phyloP scores from a whole-genome alignment of 1,140 invertebrate genomes.

The Zelostemma sp. region DNA sequence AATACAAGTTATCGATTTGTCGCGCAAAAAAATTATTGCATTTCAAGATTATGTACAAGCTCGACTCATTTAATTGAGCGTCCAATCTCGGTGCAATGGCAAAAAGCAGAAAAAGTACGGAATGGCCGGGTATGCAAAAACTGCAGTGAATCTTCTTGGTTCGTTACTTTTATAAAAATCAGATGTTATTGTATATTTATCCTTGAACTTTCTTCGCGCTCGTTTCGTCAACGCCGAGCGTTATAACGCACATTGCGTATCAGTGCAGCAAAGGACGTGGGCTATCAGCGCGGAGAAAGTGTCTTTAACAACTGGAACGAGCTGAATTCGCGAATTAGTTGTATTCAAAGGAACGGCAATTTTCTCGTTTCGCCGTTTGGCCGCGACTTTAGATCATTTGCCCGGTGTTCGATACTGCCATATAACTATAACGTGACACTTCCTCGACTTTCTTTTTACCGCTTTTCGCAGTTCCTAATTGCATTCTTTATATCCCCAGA shows the following conservation, averaged over 20 bases:
- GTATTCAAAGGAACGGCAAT: constrained; percentile 54
- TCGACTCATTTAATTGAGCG: too few relatives aligned
- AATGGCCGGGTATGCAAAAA: too few relatives aligned
- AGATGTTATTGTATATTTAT: background rate
- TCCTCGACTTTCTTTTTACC: constrained; percentile 13
- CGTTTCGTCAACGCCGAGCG: constrained; percentile 34
- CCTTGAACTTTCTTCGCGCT: background rate
- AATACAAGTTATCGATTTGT: background rate
- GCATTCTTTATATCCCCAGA: background rate
- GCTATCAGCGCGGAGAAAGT: constrained; percentile 53
- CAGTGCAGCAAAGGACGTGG: constrained; percentile 28
- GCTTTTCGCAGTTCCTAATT: constrained; percentile 15
- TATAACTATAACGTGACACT: constrained; percentile 3
- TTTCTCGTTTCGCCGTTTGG: constrained; percentile 44
- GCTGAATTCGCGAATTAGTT: constrained; percentile 53
- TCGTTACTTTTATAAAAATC: too few relatives aligned
- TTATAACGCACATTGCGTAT: constrained; percentile 10
- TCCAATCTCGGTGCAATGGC: too few relatives aligned
- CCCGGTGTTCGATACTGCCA: constrained; percentile 21
- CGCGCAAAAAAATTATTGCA: too few relatives aligned
- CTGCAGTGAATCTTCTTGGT: too few relatives aligned
- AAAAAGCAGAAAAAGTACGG: too few relatives aligned
- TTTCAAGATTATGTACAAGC: too few relatives aligned
- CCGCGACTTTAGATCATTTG: constrained; percentile 29
- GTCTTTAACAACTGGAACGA: constrained; percentile 50